A percentile compares a stretch with the other conserved stretches of the same genome.
phyloP scores from a whole-genome alignment of 1,140 invertebrate genomes.

The Megathymus violae region DNA sequence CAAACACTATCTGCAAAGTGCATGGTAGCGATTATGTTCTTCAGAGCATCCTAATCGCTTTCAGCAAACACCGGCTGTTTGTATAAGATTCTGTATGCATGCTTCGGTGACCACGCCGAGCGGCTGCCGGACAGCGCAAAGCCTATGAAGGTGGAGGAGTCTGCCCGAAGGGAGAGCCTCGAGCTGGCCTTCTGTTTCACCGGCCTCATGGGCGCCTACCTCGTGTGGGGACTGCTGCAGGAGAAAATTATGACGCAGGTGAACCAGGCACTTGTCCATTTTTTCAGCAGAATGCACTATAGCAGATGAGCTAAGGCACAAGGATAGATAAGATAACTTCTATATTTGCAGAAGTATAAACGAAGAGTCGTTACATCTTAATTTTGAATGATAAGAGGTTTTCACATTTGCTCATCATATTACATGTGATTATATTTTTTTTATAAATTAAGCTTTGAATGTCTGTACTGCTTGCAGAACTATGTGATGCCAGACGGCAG shows the following conservation, averaged over 20 bases:
- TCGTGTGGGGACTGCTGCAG: constrained; percentile 97
- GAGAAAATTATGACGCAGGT: constrained; percentile 96
- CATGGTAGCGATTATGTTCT: too few species aligned
- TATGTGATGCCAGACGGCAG: constrained; percentile 86
- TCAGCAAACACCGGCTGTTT: constrained; percentile 48
- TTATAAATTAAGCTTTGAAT: too few species aligned
- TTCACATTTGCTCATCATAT: too few species aligned
- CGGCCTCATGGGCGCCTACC: constrained; percentile 94
- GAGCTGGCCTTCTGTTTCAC: constrained; percentile 89
- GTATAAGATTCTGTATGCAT: constrained; percentile 52
- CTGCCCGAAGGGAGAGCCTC: constrained; percentile 41
- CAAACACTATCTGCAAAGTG: too few species aligned
- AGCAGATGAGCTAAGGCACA: too few species aligned
- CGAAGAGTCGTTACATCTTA: too few species aligned
- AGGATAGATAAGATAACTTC: too few species aligned
- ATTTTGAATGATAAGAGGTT: too few species aligned
- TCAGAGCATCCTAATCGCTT: constrained; percentile 16
- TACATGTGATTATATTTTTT: too few species aligned
- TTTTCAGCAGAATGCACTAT: too few species aligned
- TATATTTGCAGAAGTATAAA: too few species aligned
- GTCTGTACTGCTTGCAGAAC: constrained; percentile 83
- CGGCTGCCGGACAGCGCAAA: constrained; percentile 58
- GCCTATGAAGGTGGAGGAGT: constrained; percentile 48
- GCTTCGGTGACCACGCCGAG: constrained; percentile 63
- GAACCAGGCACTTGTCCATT: not conserved